Evolutionary conservation across 2,113 vertebrate species (phyloP), one percentile per base, ranked within the genome.

Genomic region (Elachura formosa): DNA sequence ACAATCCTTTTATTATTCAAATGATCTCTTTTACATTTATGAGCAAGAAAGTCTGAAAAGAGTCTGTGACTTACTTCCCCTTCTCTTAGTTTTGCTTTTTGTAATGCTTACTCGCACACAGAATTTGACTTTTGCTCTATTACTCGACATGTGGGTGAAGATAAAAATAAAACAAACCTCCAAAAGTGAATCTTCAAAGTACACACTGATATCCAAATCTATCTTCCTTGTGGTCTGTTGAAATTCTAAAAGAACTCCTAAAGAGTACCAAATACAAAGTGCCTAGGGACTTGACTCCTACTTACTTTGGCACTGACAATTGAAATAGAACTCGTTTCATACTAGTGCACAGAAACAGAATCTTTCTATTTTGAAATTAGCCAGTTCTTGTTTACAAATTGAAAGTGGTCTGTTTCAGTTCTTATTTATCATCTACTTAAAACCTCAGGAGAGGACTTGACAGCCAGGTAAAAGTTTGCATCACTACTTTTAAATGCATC

Each of bases 131-230:
- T 56, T 17, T 24, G 17, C n/a, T 38, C 3, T 14, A 36, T 40
- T 72, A 54, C 5, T 51, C 0, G 1, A 36, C 18, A 33, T 7
- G 54, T n/a, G 6, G 16, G 10, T 6, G 5, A 46, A 9, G 3
- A 17, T 9, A 15, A 10, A 58, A 62, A 36, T 18, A 43, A 85
- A 49, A 68, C 28, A 48, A 25, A 15, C 19, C 31, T 69, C 25
- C 20, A 56, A 64, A 86, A 0, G 0, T 10, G 11, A 52, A 58
- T 64, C 13, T 45, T 41, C 6, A 10, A 71, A 71, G 11, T 10
- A 11, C 43, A 71, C 18, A 31, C 5, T 40, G 19, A 24, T 38
- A 43, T 16, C 17, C 31, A 52, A 21, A 48, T 33, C 15, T 10
- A 13, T 8, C 10, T 55, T 67, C 23, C 24, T 25, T 36, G 25